These are phyloP conservation scores for Phocoena sinus DNA, from an alignment of 2,113 vertebrate genomes.

Conservation along the genomic window DNA sequence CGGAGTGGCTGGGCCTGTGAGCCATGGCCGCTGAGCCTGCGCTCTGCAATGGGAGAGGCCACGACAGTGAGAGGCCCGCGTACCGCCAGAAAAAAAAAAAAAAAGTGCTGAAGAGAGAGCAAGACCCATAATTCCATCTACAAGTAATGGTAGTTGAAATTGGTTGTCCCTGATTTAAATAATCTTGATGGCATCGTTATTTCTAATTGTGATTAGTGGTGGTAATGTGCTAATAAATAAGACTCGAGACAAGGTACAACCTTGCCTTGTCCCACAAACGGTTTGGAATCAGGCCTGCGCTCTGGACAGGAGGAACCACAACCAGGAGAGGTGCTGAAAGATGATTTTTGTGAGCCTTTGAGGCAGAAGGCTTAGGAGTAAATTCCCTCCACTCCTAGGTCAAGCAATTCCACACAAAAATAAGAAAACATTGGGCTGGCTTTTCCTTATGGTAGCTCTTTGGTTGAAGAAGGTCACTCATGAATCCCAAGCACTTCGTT, in stretches of 20 bases:
- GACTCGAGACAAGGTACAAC: conserved; percentile 51
- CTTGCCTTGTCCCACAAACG: conserved; percentile 40
- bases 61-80: too few relatives aligned
- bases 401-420: background rate
- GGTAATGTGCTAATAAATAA: conserved; percentile 67
- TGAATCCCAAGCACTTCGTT: background rate
- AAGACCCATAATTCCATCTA: conserved; percentile 59
- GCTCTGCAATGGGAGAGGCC: too few relatives aligned
- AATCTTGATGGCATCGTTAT: conserved; percentile 68
- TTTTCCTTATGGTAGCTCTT: background rate
- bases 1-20: too few relatives aligned
- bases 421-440: background rate
- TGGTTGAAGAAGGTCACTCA: background rate
- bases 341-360: background rate
- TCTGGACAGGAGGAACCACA: background rate
- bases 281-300: conserved; percentile 20
- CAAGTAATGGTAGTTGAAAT: conserved; percentile 57
- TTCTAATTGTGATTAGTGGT: conserved; percentile 70
- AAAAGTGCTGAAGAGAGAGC: conserved; percentile 30
- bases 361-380: background rate
- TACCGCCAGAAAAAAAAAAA: too few relatives aligned
- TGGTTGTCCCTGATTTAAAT: conserved; percentile 62
- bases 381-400: background rate
- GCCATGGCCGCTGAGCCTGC: too few relatives aligned
- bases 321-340: background rate